Base-by-base conservation (phyloP, 2,888 invertebrate genomes). In the Melanophora roralis region DNA sequence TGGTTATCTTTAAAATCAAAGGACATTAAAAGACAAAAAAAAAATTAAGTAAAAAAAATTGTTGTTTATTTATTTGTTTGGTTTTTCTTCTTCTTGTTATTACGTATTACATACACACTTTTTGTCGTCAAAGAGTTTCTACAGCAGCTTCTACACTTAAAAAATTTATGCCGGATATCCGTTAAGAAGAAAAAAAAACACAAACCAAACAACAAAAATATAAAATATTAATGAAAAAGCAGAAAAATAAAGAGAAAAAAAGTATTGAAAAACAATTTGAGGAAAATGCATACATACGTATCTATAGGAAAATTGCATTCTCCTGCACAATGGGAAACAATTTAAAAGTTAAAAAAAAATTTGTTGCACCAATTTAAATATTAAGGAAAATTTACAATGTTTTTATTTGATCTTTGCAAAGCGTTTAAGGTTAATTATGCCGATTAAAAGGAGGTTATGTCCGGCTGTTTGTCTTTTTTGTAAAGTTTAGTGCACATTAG, bases 131-230 rank as follows among this genome's bases (percentile, higher is more conserved):
- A 45, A 64, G 55, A 49, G 16, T 55, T 64, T 47, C 45, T 45
- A n/a, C n/a, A n/a, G 27, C 14, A 19, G 32, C 34, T 2, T 62
- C 40, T 59, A 27, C 62, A 53, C 51, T 16, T 6, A 57, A 55
- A 49, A 55, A 68, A 6, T 6, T 27, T 27, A 40, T 55, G 53
- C 69, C 79, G 79, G 75, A 75, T 79, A 79, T 79, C 79, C 79
- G 75, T 38, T 67, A 27, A 6, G 3, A 45, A n/a, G n/a, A n/a
- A n/a, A n/a, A n/a, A 68, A 59, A 27, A 27, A 27, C 27, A 3
- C 27, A n/a, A 38, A 23, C 45, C 21, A 62, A 49, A 23, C 47
- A 60, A 49, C n/a, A 43, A 55, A 64, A 57, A 34, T 69, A 55
- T 76, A 40, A 69, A 69, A 64, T 69, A 76, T 76, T 64, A 76